phyloP scores from a whole-genome alignment of 2,797 vertebrate genomes.

The Thalassophryne amazonica region DNA sequence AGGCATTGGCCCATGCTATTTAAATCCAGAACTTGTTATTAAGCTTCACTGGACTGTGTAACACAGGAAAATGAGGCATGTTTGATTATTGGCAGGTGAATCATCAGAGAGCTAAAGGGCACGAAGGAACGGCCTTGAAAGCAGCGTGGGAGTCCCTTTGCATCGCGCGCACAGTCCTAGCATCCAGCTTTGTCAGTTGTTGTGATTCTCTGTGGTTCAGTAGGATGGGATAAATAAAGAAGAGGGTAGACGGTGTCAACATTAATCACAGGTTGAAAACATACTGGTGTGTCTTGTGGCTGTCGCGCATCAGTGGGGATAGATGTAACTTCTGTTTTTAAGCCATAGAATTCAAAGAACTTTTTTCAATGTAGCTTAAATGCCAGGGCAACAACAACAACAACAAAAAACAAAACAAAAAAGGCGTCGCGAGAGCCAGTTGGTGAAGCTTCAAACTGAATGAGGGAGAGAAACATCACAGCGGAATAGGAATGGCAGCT shows the following conservation, averaged over 20 bases:
- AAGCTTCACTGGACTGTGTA: conserved; percentile 58
- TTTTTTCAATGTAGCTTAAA: conserved; percentile 56
- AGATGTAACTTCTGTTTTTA: conserved; percentile 33
- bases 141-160: conserved; percentile 31
- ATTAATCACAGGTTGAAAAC: conserved; percentile 61
- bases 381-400: conserved; percentile 65
- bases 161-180: conserved; percentile 15
- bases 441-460: conserved; percentile 75
- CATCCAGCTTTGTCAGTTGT: conserved; percentile 36
- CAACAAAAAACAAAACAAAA: too few species aligned
- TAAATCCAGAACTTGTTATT: conserved; percentile 64
- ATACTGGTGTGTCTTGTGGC: conserved; percentile 28
- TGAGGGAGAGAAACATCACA: conserved; percentile 63
- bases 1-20: conserved; percentile 59
- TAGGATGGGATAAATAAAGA: conserved; percentile 56
- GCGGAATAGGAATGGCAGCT: conserved; percentile 57
- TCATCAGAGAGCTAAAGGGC: conserved; percentile 53
- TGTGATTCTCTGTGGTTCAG: conserved; percentile 52
- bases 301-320: conserved; percentile 27
- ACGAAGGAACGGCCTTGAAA: conserved; percentile 23
- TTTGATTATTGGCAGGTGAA: conserved; percentile 58
- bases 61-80: conserved; percentile 50
- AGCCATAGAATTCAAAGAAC: conserved; percentile 65
- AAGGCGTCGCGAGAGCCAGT: conserved; percentile 54
- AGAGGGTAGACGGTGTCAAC: conserved; percentile 45